phyloP scores from a whole-genome alignment of 64 coral and sea anemone genomes.

The Pocillopora verrucosa region DNA sequence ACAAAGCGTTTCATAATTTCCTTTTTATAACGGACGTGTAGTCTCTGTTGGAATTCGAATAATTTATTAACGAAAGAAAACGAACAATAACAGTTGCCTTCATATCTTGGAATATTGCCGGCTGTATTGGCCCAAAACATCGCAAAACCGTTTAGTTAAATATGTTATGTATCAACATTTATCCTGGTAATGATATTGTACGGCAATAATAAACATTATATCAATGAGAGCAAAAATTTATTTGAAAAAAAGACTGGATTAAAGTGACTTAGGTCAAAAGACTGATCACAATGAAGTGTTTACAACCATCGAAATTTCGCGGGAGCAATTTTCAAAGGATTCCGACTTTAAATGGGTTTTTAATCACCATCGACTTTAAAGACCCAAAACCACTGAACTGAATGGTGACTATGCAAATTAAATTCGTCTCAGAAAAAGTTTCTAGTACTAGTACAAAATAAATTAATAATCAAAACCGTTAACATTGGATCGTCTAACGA shows the following conservation, averaged over 20 bases:
- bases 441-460: background rate
- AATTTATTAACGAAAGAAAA: background rate
- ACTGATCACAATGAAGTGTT: background rate
- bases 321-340: background rate
- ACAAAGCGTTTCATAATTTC: background rate
- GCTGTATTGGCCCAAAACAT: background rate
- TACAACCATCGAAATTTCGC: background rate
- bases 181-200: background rate
- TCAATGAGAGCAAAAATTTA: background rate
- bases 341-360: slow-evolving; percentile 24
- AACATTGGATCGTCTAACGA: background rate
- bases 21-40: background rate
- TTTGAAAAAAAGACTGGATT: background rate
- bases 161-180: background rate
- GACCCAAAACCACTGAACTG: background rate
- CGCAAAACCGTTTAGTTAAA: background rate
- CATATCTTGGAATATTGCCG: background rate
- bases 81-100: background rate
- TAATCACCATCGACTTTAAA: background rate
- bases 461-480: too few species aligned
- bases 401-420: background rate
- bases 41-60: background rate
- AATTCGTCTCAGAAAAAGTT: background rate
- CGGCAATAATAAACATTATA: background rate
- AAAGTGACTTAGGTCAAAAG: background rate